Conservation (phyloP, 2,797 vertebrate genomes). For the Lutra lutra region DNA sequence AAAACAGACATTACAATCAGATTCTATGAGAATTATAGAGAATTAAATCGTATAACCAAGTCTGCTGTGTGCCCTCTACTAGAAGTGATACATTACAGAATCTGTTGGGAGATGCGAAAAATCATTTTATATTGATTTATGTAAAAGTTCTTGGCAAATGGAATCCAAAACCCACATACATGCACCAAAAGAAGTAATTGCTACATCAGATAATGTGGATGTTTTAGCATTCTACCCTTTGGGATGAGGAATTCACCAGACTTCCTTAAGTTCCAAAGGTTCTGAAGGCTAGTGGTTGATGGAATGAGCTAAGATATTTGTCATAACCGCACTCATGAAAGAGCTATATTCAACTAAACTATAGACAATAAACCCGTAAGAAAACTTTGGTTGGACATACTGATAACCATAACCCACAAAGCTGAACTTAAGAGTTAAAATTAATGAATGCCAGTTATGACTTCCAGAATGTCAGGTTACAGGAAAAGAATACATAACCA, state of each 20-base stretch:
- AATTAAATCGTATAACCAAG: slow-evolving; percentile 55
- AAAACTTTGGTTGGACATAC: slow-evolving; percentile 23
- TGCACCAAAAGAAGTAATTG: not conserved
- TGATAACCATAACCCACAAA: slow-evolving; percentile 14
- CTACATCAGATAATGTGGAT: not conserved
- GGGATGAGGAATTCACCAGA: not conserved
- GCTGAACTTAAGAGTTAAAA: not conserved
- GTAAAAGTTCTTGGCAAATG: slow-evolving; percentile 53
- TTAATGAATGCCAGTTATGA: slow-evolving; percentile 5
- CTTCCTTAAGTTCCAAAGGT: slow-evolving; percentile 48
- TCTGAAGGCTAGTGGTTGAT: slow-evolving; percentile 11
- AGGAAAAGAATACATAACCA: not conserved
- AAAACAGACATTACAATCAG: slow-evolving; percentile 58
- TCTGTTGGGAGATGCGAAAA: slow-evolving; percentile 54
- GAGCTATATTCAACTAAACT: slow-evolving; percentile 21
- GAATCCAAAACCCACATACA: not conserved
- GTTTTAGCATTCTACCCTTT: slow-evolving; percentile 21
- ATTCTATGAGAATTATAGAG: slow-evolving; percentile 51
- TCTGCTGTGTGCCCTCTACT: slow-evolving; percentile 1
- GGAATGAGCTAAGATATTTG: slow-evolving; percentile 32
- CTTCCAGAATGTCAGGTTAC: slow-evolving; percentile 38
- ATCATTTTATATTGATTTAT: slow-evolving; percentile 59
- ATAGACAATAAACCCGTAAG: not conserved
- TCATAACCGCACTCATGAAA: slow-evolving; percentile 28
- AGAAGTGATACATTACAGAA: slow-evolving; percentile 15